phyloP scores from a whole-genome alignment of 2,797 vertebrate genomes.

The Pachyuromys duprasi region DNA sequence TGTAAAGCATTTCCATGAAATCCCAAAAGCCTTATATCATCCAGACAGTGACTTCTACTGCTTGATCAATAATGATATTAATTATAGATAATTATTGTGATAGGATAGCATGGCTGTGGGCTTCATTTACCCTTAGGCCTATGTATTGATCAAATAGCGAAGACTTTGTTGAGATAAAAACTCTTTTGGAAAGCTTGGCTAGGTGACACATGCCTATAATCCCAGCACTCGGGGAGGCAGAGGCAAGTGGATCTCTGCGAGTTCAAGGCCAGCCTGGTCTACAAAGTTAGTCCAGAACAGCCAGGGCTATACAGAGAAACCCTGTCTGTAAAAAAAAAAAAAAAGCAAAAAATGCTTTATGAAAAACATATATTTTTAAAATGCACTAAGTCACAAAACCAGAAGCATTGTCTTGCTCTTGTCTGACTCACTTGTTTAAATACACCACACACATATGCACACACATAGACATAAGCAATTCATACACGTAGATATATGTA shows the following conservation, averaged over 20 bases:
- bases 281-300: too few species aligned
- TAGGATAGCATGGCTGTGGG: slow-evolving; percentile 82
- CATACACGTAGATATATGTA: not conserved
- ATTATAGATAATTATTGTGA: slow-evolving; percentile 89
- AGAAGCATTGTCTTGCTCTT: slow-evolving; percentile 32
- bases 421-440: not conserved
- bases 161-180: slow-evolving; percentile 53
- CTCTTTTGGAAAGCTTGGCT: too few species aligned
- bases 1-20: slow-evolving; percentile 87
- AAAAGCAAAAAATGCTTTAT: not conserved
- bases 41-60: slow-evolving; percentile 85
- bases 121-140: slow-evolving; percentile 77
- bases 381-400: not conserved
- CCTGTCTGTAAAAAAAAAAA: too few species aligned
- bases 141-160: slow-evolving; percentile 70
- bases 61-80: slow-evolving; percentile 89
- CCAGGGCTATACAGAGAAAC: too few species aligned
- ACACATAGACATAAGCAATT: not conserved
- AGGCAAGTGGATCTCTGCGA: too few species aligned
- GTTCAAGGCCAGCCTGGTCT: too few species aligned
- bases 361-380: not conserved
- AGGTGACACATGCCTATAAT: too few species aligned
- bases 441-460: not conserved
- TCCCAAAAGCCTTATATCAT: slow-evolving; percentile 84
- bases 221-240: too few species aligned